Evolutionary conservation across 2,113 vertebrate genomes (phyloP).

Genomic region (Ochotona curzoniae): DNA sequence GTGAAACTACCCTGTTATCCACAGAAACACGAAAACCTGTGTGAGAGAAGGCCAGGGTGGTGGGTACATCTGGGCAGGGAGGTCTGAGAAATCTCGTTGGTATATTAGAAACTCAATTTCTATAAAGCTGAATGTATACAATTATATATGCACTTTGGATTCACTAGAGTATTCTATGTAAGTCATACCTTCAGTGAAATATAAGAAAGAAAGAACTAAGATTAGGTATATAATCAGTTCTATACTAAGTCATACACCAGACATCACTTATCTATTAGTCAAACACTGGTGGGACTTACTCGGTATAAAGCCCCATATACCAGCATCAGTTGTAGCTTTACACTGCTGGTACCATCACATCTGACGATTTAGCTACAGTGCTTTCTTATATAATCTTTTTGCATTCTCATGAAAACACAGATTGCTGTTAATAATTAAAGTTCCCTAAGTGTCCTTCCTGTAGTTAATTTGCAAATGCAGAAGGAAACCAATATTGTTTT

Average conservation of each 20-base stretch:
- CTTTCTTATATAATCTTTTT: background rate
- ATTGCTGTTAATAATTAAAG: constrained; percentile 59
- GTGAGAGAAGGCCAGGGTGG: background rate
- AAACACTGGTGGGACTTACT: background rate
- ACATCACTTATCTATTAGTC: background rate
- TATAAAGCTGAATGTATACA: background rate
- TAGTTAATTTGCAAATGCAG: constrained; percentile 52
- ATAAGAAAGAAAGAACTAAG: background rate
- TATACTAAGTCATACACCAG: background rate
- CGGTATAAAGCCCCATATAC: background rate
- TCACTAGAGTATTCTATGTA: background rate
- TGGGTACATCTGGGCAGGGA: background rate
- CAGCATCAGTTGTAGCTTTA: background rate
- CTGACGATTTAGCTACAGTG: background rate
- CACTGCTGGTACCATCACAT: background rate
- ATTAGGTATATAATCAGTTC: background rate
- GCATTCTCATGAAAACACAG: background rate
- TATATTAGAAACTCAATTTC: background rate
- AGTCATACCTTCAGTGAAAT: background rate
- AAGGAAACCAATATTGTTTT: constrained; percentile 63
- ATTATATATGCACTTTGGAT: background rate
- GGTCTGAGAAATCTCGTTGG: background rate
- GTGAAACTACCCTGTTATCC: background rate
- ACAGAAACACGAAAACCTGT: background rate
- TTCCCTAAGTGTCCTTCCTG: constrained; percentile 39